Evolutionary conservation across 1,140 invertebrate species (phyloP), one percentile per base, ranked within the genome.

Genomic region (Diploscapter pachys): DNA sequence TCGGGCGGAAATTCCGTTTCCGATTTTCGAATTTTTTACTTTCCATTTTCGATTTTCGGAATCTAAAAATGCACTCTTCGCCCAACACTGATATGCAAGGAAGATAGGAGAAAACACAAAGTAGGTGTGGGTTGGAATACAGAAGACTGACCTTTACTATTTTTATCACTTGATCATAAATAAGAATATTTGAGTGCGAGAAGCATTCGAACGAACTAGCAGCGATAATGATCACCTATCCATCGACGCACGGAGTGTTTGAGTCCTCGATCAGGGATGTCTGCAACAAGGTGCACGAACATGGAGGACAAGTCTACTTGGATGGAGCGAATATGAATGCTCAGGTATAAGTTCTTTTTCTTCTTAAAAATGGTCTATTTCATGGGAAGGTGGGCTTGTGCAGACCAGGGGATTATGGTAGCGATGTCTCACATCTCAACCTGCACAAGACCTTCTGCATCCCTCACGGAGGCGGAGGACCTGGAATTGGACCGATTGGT

Each of bases 321-420:
- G 97, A 99, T 86, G 97, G 96, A 2, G 97, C 97, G n/a, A 99
- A 99, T 83, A 98, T 99, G 94, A 99, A 99, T 86, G 97, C 97
- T 3, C 96, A 99, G 89, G 73, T 71, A 51, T 11, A 59, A 48
- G 8, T 5, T 9, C 31, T 11, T 61, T 9, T 48, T 48, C 4
- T 13, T 66, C 5, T n/a, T 5, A 55, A 11, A 71, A 49, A 71
- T 4, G 5, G 11, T 53, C 5, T 11, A 54, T 68, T 49, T n/a
- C 56, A 86, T 31, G 31, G 31, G 31, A 31, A 31, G 85, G 87
- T 88, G 72, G 96, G 95, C 9, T 87, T 99, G 0, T 98, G 96
- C 85, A 89, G 96, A 63, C 96, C 96, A 0, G 96, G 95, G 13
- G 96, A 99, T 86, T 98, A 96, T 86, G 96, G 96, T 3, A 94